Evolutionary conservation across 2,888 invertebrate genomes (phyloP).

Genomic region (Nyleta sp.): DNA sequence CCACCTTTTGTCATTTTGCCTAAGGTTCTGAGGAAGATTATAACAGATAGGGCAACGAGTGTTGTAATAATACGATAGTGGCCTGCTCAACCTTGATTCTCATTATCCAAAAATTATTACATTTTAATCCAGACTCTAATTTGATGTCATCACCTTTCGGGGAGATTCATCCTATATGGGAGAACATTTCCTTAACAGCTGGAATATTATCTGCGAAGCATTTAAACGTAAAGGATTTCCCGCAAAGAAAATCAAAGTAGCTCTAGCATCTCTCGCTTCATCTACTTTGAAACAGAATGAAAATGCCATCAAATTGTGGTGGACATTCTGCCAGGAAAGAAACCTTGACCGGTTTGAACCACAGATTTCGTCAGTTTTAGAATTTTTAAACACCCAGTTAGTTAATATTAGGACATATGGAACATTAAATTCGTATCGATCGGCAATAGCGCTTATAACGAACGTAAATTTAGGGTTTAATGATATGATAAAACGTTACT

Average conservation of each 20-base stretch:
- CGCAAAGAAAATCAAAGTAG: not conserved
- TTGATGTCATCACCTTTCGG: conserved; percentile 69
- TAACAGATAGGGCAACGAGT: conserved; percentile 23
- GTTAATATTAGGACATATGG: conserved; percentile 3
- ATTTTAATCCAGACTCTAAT: conserved; percentile 64
- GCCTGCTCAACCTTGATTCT: conserved; percentile 73
- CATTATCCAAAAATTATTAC: conserved; percentile 65
- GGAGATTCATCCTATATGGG: conserved; percentile 64
- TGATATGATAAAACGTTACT: conserved; percentile 42
- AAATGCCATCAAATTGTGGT: conserved; percentile 42
- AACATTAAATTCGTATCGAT: conserved; percentile 28
- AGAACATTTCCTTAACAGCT: conserved; percentile 71
- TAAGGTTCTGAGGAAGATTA: conserved; percentile 10
- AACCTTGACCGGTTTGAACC: conserved; percentile 10
- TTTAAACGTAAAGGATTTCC: conserved; percentile 61
- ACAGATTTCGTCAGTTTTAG: not conserved
- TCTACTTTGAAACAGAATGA: conserved; percentile 66
- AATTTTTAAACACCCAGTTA: not conserved
- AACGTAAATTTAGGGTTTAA: conserved; percentile 7
- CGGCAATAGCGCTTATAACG: conserved; percentile 22
- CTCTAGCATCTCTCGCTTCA: conserved; percentile 13
- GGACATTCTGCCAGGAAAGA: conserved; percentile 28
- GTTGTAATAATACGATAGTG: conserved; percentile 66
- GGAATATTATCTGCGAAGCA: conserved; percentile 68
- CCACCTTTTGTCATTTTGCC: conserved; percentile 22